Base-by-base conservation (phyloP, 2,888 invertebrate genomes). In the Elmis aenea region DNA sequence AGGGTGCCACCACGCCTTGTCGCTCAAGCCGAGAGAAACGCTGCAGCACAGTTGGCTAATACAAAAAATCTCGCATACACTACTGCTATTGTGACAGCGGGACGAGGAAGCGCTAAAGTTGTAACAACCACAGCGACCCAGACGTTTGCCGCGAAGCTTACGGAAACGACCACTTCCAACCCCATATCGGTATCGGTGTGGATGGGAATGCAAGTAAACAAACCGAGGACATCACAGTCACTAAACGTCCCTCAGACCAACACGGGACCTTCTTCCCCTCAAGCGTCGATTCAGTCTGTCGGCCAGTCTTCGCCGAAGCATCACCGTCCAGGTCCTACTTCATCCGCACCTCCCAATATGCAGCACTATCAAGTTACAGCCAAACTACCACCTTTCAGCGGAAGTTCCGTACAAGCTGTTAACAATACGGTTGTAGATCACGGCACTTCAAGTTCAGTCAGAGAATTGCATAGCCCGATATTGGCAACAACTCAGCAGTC, bases 81-180 rank as follows among this genome's bases (percentile, higher is more conserved):
- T 5, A 72, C 71, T 3, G 73, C 73, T 21, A 73, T 75, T 41
- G 73, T 74, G 69, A 73, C 74, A 13, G 67, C 73, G 12, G 26
- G 50, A 20, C 41, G 51, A 51, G 27, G 55, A 32, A 33, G 32
- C 68, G 31, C 50, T 5, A 58, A 55, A 43, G 48, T 56, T 38
- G 47, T 54, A 28, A 58, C 60, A 20, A 57, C 57, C 10, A 53
- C 59, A 11, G 72, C 79, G n/a, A 73, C 75, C 27, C 79, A 79
- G 67, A 81, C 83, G 1, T 84, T 84, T 67, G 84, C 84, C 10
- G 83, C 83, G 35, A 85, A 84, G 65, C 71, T 84, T 35, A 79
- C 80, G 5, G 77, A 79, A 67, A 65, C 70, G 54, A 68, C 69
- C 44, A 51, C 53, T 40, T 57, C 35, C 39, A 58, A 18, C 39